These are phyloP conservation scores for Drosophila meridiana DNA, from an alignment of 2,888 invertebrate species.

Conservation along the genomic window DNA sequence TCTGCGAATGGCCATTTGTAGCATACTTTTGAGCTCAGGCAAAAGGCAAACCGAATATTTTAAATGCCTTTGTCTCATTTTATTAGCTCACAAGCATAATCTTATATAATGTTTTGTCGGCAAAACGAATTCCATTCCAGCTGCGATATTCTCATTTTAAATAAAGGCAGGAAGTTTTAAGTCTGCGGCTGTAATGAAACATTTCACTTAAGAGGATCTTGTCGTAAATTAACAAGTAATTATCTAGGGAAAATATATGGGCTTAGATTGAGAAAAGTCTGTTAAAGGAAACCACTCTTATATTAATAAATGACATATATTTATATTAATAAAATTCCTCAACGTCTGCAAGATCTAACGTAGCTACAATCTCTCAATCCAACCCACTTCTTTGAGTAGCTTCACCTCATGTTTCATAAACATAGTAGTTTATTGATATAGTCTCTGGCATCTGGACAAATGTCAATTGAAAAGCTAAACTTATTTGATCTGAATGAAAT, in stretches of 20 bases:
- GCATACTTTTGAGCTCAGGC: conserved; percentile 36
- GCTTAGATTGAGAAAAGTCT: too few relatives aligned
- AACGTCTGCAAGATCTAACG: too few relatives aligned
- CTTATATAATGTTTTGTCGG: conserved; percentile 30
- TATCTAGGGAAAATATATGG: not conserved
- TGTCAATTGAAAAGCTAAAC: too few relatives aligned
- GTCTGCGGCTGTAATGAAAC: not conserved
- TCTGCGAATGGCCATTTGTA: conserved; percentile 16
- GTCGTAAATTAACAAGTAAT: not conserved
- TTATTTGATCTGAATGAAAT: too few relatives aligned
- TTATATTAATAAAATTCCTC: too few relatives aligned
- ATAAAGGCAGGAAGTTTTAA: not conserved
- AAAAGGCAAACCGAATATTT: conserved; percentile 28
- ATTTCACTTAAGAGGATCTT: not conserved
- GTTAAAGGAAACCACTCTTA: too few relatives aligned
- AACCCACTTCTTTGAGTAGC: too few relatives aligned
- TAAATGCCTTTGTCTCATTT: conserved; percentile 51
- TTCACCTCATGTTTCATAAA: too few relatives aligned
- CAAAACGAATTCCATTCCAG: conserved; percentile 12
- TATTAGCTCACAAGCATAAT: conserved; percentile 51
- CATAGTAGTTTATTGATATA: too few relatives aligned
- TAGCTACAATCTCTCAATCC: too few relatives aligned
- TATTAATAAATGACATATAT: too few relatives aligned
- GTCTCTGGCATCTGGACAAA: too few relatives aligned
- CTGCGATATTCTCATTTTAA: not conserved